phyloP scores from a whole-genome alignment of 2,888 invertebrate genomes.

The Nephrotoma guestfalica region DNA sequence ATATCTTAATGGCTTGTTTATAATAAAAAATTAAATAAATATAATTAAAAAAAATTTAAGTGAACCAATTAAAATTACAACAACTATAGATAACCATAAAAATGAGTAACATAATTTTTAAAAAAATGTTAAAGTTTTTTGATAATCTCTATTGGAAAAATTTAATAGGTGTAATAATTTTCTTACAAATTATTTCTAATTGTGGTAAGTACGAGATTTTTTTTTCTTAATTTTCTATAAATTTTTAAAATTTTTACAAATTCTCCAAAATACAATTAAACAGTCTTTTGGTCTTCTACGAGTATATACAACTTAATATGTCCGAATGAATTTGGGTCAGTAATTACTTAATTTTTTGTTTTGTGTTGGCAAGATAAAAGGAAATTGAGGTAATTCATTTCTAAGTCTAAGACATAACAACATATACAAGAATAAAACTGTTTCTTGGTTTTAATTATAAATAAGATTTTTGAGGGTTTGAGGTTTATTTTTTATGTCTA shows the following conservation, averaged over 20 bases:
- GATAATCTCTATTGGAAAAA: slow-evolving; percentile 6
- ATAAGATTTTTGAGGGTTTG: neutral
- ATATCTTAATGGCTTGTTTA: neutral
- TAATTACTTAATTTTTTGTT: neutral
- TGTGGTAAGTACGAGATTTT: slow-evolving; percentile 9
- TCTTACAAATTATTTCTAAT: slow-evolving; percentile 10
- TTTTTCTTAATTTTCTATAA: neutral
- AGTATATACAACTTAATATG: neutral
- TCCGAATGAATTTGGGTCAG: neutral
- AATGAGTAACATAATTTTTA: neutral
- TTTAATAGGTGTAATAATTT: slow-evolving; percentile 8
- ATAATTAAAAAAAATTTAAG: neutral
- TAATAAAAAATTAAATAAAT: neutral
- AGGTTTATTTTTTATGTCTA: neutral
- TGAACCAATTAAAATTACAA: neutral
- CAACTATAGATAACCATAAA: neutral
- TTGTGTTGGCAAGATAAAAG: neutral
- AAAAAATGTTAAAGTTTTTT: neutral
- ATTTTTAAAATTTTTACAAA: neutral
- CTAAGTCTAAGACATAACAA: neutral
- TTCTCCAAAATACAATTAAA: neutral
- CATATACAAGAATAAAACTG: neutral
- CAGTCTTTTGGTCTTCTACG: neutral
- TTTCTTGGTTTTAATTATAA: neutral
- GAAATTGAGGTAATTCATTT: neutral